Evolutionary conservation across 2,797 vertebrate genomes (phyloP), one percentile per base, ranked within the genome.

Genomic region (Siniperca obscura): DNA sequence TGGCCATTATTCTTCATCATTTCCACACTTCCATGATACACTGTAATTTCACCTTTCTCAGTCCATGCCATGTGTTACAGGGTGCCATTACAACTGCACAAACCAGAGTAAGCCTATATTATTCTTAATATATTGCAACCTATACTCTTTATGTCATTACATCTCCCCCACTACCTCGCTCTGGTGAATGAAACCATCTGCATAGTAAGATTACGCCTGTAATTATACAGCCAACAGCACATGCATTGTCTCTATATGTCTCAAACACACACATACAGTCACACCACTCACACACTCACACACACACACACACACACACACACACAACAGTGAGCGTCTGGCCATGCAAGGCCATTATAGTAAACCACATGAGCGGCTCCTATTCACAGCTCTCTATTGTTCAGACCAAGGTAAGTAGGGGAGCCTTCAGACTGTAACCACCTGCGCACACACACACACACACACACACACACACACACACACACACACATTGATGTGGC

Each of bases 371-470:
- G 95, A 95, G 90, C 87, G 72, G 89, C 91, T 91, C 86, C 94
- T 94, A 94, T 95, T 96, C 95, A 95, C 83, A 86, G 88, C 82
- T 89, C 83, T 76, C 92, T 92, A 96, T 96, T 96, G 96, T 96
- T 96, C 94, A 78, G 74, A 68, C 90, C 90, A 94, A 96, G 94
- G 96, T 96, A 95, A 95, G 95, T 92, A 92, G 92, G 80, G 91
- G 93, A 94, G 92, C 93, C 94, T 95, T 94, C 92, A 93, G 92
- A 94, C 94, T 94, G 91, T 93, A 95, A 96, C 95, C 95, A 95
- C 92, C 86, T 91, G 90, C 82, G 30, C 59, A 21, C 82, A 82
- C 82, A 74, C 70, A 87, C 75, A 53, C 78, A 74, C 52, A 78
- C 40, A 81, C 72, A 75, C 60, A 62, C 74, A 68, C 77, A 75